Evolutionary conservation across 2,888 invertebrate species (phyloP).

Genomic region (Pandemis corylana): DNA sequence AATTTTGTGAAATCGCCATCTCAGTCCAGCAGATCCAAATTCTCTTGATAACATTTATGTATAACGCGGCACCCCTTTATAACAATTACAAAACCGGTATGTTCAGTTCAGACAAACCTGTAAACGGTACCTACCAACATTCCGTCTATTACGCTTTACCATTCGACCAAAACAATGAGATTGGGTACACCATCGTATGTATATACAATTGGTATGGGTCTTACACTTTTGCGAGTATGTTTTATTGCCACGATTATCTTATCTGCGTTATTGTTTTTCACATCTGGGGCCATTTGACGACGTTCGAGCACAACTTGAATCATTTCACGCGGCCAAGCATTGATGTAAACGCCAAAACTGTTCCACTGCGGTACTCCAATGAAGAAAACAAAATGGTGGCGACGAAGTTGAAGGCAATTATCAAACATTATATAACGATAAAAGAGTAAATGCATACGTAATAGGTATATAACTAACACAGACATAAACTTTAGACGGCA

Average conservation of each 20-base stretch:
- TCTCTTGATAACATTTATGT: background rate
- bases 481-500: no score
- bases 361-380: background rate
- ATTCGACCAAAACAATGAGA: background rate
- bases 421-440: background rate
- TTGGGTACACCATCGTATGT: background rate
- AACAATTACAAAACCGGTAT: background rate
- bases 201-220: background rate
- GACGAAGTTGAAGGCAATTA: background rate
- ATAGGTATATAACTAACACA: no score
- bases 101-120: background rate
- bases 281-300: background rate
- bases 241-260: background rate
- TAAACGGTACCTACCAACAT: background rate
- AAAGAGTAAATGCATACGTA: background rate
- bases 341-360: background rate
- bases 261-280: background rate
- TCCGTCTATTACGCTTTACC: background rate
- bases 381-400: background rate
- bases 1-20: background rate
- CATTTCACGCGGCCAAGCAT: background rate
- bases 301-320: background rate
- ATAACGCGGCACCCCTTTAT: background rate
- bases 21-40: background rate
- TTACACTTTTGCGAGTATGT: background rate